Evolutionary conservation across 2,113 vertebrate genomes (phyloP), one percentile per base, ranked within the genome.

Genomic region (Castor canadensis): DNA sequence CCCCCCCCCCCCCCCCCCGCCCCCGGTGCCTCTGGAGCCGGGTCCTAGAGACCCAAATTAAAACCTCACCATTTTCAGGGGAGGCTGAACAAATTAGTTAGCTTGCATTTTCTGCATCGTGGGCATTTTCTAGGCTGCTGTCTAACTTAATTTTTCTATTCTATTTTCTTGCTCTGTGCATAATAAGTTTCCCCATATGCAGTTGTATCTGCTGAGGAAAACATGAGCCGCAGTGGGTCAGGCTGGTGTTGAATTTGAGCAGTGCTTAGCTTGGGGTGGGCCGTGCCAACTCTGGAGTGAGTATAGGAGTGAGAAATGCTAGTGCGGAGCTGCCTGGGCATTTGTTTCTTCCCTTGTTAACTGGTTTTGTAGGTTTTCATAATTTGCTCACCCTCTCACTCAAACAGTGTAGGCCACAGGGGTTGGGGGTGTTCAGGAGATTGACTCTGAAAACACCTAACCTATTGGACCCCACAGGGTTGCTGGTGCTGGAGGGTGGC

Each of bases 141-240:
- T 73, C 83, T 91, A 62, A 94, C 95, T 96, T 96, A 93, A 93
- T 87, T 82, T 85, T 84, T 82, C 89, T 49, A 38, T 77, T 77
- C 92, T 77, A 1, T 91, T 71, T 87, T 76, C 91, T 84, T 49
- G 71, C 89, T 91, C 89, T 26, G 52, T 93, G 92, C 83, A 56
- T 94, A 47, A 54, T 93, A n/a, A 91, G 87, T 66, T 69, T 73
- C 24, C 56, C 52, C 0, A 1, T 4, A 0, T 67, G 67, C 2
- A 20, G 8, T 17, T 11, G 17, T 11, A 30, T 69, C 64, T 26
- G 49, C 43, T 28, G 6, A 15, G 49, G 43, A 24, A 9, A 32
- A 3, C 38, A 0, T 1, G 9, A 7, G 38, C 60, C 10, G 0
- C 0, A 0, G 1, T 1, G 3, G 32, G n/a, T 8, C 47, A 15